Base-by-base conservation (phyloP, 2,113 vertebrate species). In the Amblyopsis rosae region DNA sequence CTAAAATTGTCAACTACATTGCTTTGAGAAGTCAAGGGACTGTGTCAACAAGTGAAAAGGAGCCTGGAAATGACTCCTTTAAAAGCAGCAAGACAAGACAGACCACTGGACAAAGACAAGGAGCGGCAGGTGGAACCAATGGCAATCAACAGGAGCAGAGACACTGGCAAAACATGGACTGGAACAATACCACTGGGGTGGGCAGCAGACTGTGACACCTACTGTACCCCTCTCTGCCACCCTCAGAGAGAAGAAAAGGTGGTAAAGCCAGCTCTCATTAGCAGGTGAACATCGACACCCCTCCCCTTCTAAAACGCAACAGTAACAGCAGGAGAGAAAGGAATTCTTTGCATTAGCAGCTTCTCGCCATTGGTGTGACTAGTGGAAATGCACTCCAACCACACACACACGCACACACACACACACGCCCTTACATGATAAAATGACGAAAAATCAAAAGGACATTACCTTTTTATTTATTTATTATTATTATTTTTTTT, bases 281-380 rank as follows among this genome's bases (percentile, higher is more conserved):
- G 76, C 78, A 75, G 75, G 65, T 48, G 72, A 85, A 82, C 26
- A 26, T 26, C 26, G 75, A 56, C 11, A 51, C 69, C 51, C 59
- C 45, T 59, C 76, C 35, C 35, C 6, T 53, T 53, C n/a, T 15
- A 15, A 15, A 26, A 26, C 26, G 6, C 80, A 84, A 86, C 81
- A 80, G 77, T 72, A 84, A 82, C 73, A 78, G 82, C 63, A 59
- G 68, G 17, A 4, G 56, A 58, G 26, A 26, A 26, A 19, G 0
- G n/a, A 81, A 82, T 59, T 77, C 71, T 84, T 78, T 81, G 81
- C 84, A 82, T 82, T 82, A 81, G 84, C 81, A 85, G 81, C 33
- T 58, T 33, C 67, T 73, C 15, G 17, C 73, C 70, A 65, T 26
- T 65, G 65, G 72, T 76, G 63, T 80, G 83, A 86, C 75, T 85